phyloP scores from a whole-genome alignment of 2,888 invertebrate species.

The Elysia crispata region DNA sequence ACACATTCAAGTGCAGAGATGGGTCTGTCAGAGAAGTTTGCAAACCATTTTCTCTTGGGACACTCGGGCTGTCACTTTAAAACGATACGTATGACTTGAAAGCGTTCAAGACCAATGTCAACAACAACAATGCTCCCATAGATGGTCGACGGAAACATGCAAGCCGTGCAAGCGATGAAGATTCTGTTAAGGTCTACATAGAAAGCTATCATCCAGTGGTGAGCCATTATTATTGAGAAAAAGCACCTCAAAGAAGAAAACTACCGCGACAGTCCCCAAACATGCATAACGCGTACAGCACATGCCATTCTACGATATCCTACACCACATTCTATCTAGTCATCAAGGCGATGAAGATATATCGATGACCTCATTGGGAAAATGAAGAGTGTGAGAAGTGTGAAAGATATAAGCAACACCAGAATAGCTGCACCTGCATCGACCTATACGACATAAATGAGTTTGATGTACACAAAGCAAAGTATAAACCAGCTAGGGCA shows the following conservation, averaged over 20 bases:
- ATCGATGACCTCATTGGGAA: constrained; percentile 16
- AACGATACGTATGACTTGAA: too few relatives aligned
- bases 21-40: too few relatives aligned
- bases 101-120: too few relatives aligned
- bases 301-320: neutral
- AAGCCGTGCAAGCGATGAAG: neutral
- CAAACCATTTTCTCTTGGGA: too few relatives aligned
- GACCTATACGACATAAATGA: neutral
- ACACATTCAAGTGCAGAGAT: too few relatives aligned
- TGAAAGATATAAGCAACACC: neutral
- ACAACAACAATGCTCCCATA: too few relatives aligned
- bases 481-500: neutral
- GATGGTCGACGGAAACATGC: neutral
- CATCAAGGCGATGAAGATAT: constrained; percentile 22
- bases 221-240: neutral
- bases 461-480: neutral
- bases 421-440: neutral
- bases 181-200: neutral
- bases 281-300: neutral
- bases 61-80: too few relatives aligned
- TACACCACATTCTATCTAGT: neutral
- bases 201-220: constrained; percentile 6
- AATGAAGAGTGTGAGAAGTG: constrained; percentile 23
- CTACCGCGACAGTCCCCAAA: constrained; percentile 11
- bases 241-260: constrained; percentile 11